Evolutionary conservation across 2,797 vertebrate genomes (phyloP), one percentile per base, ranked within the genome.

Genomic region (Rhabdophis nuchalis): DNA sequence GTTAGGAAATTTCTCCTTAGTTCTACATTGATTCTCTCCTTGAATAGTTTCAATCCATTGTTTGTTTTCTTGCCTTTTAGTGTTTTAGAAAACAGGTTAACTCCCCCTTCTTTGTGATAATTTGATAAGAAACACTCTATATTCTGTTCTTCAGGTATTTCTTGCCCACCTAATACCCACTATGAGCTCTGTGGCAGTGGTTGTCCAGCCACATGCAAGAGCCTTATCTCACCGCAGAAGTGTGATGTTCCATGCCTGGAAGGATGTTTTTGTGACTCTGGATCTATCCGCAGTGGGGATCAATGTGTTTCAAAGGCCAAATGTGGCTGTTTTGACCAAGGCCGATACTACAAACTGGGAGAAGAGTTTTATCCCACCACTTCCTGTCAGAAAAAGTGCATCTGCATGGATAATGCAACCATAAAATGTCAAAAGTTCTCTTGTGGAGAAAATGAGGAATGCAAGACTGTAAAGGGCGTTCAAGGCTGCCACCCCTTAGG

Each of bases 141-240:
- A 13, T 58, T 90, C 32, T 57, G 7, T 52, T 87, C 77, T 91
- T 58, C 95, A 99, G 98, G 97, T 85, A 92, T 97, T 36, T 9
- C 93, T 91, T 99, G 98, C 92, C 96, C 96, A 0, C 86, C 89
- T 11, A 97, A 98, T 96, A 98, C 98, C 95, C 98, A 98, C 93
- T 98, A 98, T 18, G 98, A 98, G 85, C 87, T 97, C 14, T 98
- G 98, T 89, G 97, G 97, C 85, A 95, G 96, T n/a, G 96, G 97
- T 58, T 98, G 98, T 95, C 97, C 98, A 0, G 95, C 97, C 52
- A 97, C 95, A 91, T 99, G 98, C 95, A 97, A 97, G 0, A 85
- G 86, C 16, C 27, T 90, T 13, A 36, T 52, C 0, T 9, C 53
- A 3, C 68, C 94, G 1, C 89, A 93, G 23, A 77, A 68, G 7